Evolutionary conservation across 2,797 vertebrate genomes (phyloP).

Genomic region (Macropodus opercularis): DNA sequence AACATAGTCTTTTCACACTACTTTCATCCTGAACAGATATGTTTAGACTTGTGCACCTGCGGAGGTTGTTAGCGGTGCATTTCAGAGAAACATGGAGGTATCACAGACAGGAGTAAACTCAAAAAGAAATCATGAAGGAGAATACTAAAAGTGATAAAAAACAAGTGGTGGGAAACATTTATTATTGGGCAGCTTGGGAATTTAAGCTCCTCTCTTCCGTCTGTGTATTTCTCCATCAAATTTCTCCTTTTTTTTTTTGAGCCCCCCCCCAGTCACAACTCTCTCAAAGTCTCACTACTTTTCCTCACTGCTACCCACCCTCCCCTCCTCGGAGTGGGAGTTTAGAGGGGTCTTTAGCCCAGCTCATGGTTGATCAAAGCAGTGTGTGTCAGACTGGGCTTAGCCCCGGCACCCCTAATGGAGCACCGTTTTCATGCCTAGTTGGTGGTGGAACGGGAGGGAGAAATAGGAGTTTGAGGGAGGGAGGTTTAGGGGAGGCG

Average conservation of each 20-base stretch:
- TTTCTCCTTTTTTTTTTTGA: slow-evolving; percentile 35
- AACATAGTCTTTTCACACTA: slow-evolving; percentile 17
- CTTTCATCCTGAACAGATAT: background rate
- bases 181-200: slow-evolving; percentile 18
- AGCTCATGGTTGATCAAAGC: slow-evolving; percentile 79
- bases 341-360: slow-evolving; percentile 77
- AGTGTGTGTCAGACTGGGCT: slow-evolving; percentile 74
- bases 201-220: slow-evolving; percentile 18
- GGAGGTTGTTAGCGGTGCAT: slow-evolving; percentile 19
- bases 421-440: slow-evolving; percentile 82
- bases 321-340: slow-evolving; percentile 49
- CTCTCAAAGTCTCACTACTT: slow-evolving; percentile 30
- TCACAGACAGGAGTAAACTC: background rate
- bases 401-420: slow-evolving; percentile 77
- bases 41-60: slow-evolving; percentile 47
- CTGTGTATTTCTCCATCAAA: slow-evolving; percentile 41
- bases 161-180: slow-evolving; percentile 4
- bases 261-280: slow-evolving; percentile 26
- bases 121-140: background rate
- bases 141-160: slow-evolving; percentile 33
- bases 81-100: slow-evolving; percentile 17
- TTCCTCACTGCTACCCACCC: slow-evolving; percentile 23
- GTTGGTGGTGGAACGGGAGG: slow-evolving; percentile 76
- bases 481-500: background rate
- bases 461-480: slow-evolving; percentile 36